Evolutionary conservation across 1,140 invertebrate genomes (phyloP).

Genomic region (Chironomus striatipennis): DNA sequence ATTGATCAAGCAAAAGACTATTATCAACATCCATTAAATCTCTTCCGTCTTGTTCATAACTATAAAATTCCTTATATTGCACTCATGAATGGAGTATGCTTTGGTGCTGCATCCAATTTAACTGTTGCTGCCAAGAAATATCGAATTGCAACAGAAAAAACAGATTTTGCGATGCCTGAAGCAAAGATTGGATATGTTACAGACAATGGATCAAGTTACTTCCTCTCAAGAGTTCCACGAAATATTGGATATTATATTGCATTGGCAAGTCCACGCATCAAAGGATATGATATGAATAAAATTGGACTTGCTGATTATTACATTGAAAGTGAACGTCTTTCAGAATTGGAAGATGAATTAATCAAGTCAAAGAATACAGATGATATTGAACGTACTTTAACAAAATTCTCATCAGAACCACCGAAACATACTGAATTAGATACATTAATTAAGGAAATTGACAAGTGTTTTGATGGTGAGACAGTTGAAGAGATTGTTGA

Average conservation of each 20-base stretch:
- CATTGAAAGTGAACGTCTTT: not conserved
- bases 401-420: slow-evolving; percentile 47
- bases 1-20: too few species aligned
- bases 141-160: slow-evolving; percentile 52
- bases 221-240: slow-evolving; percentile 47
- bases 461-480: slow-evolving; percentile 64
- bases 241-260: slow-evolving; percentile 50
- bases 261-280: slow-evolving; percentile 49
- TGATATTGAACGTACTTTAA: slow-evolving; percentile 52
- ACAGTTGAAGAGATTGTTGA: slow-evolving; percentile 77
- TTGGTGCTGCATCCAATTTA: slow-evolving; percentile 43
- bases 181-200: slow-evolving; percentile 47
- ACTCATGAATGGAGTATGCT: slow-evolving; percentile 24
- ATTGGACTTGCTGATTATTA: slow-evolving; percentile 43
- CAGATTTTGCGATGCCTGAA: slow-evolving; percentile 58
- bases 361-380: slow-evolving; percentile 49
- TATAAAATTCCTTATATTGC: slow-evolving; percentile 39
- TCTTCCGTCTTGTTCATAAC: slow-evolving; percentile 49
- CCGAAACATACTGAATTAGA: slow-evolving; percentile 62
- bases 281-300: slow-evolving; percentile 31
- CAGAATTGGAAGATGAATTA: not conserved
- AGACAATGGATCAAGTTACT: slow-evolving; percentile 55
- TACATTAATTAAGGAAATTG: slow-evolving; percentile 67
- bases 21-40: too few species aligned
- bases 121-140: slow-evolving; percentile 50